phyloP scores from a whole-genome alignment of 2,888 invertebrate species.

The Eristalis arbustorum region DNA sequence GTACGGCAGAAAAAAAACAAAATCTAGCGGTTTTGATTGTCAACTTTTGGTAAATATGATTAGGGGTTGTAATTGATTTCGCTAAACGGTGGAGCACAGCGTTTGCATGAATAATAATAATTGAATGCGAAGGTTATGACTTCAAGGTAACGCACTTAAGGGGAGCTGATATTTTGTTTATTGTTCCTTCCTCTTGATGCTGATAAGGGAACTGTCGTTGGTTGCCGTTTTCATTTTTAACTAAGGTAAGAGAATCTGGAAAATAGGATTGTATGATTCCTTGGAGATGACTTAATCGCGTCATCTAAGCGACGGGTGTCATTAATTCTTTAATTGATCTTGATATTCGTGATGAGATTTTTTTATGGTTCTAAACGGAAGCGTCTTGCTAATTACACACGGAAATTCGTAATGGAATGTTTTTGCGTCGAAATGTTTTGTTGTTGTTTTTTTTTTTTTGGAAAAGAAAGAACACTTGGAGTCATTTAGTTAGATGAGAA shows the following conservation, averaged over 20 bases:
- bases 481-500: conserved; percentile 3
- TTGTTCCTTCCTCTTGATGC: conserved; percentile 55
- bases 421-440: not conserved
- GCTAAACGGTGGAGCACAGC: conserved; percentile 68
- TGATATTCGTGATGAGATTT: conserved; percentile 64
- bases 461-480: not conserved
- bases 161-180: conserved; percentile 62
- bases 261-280: conserved; percentile 25
- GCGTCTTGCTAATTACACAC: conserved; percentile 50
- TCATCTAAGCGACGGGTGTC: conserved; percentile 54
- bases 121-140: conserved; percentile 66
- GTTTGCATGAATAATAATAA: conserved; percentile 70
- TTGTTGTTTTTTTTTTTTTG: not conserved
- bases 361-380: conserved; percentile 38
- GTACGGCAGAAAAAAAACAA: conserved; percentile 28
- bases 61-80: conserved; percentile 71
- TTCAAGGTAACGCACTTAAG: conserved; percentile 57
- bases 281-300: conserved; percentile 48
- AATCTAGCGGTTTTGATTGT: conserved; percentile 67
- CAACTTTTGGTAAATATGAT: conserved; percentile 68
- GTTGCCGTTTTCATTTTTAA: not conserved
- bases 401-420: not conserved
- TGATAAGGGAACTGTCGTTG: conserved; percentile 49
- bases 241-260: conserved; percentile 20
- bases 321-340: conserved; percentile 66